Evolutionary conservation across 2,113 vertebrate species (phyloP).

Genomic region (Bubo bubo): DNA sequence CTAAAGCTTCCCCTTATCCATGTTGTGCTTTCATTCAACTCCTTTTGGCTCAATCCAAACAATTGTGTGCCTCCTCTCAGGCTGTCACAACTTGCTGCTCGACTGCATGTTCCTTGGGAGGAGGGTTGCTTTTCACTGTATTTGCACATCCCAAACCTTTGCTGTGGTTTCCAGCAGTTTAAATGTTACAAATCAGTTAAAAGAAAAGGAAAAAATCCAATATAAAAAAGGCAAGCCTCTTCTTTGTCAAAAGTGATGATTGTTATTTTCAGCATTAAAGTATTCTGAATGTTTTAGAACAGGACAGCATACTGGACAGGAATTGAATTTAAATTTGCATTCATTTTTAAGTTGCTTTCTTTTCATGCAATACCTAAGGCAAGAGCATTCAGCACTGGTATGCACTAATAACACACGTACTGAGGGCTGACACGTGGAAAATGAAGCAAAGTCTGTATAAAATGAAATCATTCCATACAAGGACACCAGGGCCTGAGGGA

Average conservation of each 20-base stretch:
- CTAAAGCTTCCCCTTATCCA: not conserved
- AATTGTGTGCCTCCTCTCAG: not conserved
- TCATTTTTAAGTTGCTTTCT: not conserved
- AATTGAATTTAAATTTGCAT: not conserved
- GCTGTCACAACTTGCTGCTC: not conserved
- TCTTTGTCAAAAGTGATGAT: not conserved
- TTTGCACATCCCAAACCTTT: not conserved
- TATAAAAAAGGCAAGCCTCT: not conserved
- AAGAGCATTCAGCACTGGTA: not conserved
- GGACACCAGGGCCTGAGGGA: not conserved
- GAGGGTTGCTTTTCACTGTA: not conserved
- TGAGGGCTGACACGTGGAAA: not conserved
- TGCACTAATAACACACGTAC: not conserved
- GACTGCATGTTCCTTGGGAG: not conserved
- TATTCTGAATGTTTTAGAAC: not conserved
- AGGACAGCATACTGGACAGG: not conserved
- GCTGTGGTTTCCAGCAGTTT: not conserved
- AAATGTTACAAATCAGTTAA: not conserved
- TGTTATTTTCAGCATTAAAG: not conserved
- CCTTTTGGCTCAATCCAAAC: not conserved
- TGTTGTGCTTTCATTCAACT: not conserved
- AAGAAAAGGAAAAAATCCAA: not conserved
- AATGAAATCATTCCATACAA: conserved; percentile 22
- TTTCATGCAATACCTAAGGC: not conserved
- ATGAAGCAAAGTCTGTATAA: not conserved